Base-by-base conservation (phyloP, 2,113 vertebrate species). In the Heterocephalus glaber region DNA sequence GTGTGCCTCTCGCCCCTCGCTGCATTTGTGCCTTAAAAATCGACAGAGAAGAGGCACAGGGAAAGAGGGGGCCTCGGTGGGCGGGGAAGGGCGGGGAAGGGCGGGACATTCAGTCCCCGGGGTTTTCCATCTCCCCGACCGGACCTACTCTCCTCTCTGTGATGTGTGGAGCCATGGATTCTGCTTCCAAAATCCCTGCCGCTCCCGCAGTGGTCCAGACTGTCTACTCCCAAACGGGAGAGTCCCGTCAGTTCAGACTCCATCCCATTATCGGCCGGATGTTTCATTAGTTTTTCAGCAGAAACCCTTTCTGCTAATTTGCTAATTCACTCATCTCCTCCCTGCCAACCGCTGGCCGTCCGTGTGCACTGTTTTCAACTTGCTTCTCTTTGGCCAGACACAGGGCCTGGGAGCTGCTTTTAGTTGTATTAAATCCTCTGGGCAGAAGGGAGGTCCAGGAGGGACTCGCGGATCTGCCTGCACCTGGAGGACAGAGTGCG, bases 261-360 rank as follows among this genome's bases (percentile, higher is more conserved):
- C 33, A 17, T 90, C 79, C 86, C 63, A 26, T 80, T 49, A 72
- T 76, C 13, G 1, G 83, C 86, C 12, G 38, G 80, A n/a, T 33
- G 6, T 70, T 86, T 90, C 86, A 63, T 63, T 92, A 1, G 47
- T 68, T 93, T 90, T 96, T 89, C 89, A 38, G 49, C 74, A 76
- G 74, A 92, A 92, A 52, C 63, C 22, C 0, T 63, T 85, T 85
- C 95, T 95, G 79, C 80, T 93, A 89, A 96, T 94, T 96, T 89
- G 87, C 95, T 93, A 89, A 96, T 95, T 97, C 91, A 95, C 41
- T 66, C 44, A 2, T 47, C 5, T 80, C 56, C 28, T 68, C 38
- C 3, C 89, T 87, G 93, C 95, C 95, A 92, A 86, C 74, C 3
- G 0, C 94, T 65, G 90, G 68, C 61, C 1, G 0, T 10, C n/a